Evolutionary conservation across 1,140 invertebrate genomes (phyloP).

Genomic region (Hypothenemus hampei): DNA sequence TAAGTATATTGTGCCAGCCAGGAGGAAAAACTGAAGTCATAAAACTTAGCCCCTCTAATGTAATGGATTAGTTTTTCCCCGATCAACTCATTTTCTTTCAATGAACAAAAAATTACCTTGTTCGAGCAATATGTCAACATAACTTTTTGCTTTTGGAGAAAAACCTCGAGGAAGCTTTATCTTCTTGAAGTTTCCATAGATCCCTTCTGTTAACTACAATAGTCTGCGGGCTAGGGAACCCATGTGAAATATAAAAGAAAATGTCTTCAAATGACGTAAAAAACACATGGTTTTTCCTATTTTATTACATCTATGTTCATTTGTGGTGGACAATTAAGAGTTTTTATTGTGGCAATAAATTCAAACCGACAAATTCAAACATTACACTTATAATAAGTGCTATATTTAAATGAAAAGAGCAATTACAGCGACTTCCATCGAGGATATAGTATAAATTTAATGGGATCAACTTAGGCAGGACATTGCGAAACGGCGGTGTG

Average conservation of each 20-base stretch:
- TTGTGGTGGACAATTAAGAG: too few species aligned
- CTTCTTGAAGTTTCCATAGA: slow-evolving; percentile 20
- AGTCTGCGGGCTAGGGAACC: slow-evolving; percentile 10
- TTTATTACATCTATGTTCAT: too few species aligned
- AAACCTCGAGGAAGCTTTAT: slow-evolving; percentile 12
- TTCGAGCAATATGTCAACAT: slow-evolving; percentile 17
- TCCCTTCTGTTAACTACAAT: slow-evolving; percentile 9
- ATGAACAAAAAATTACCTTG: slow-evolving; percentile 10
- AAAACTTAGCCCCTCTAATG: too few species aligned
- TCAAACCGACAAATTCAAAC: too few species aligned
- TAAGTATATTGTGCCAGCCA: too few species aligned
- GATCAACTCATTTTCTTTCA: too few species aligned
- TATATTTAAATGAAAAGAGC: slow-evolving; percentile 8
- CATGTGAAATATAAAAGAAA: slow-evolving; percentile 19
- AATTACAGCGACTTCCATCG: slow-evolving; percentile 1
- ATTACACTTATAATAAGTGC: background rate
- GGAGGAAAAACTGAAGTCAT: too few species aligned
- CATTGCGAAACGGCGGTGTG: background rate
- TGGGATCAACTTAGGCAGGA: slow-evolving; percentile 4
- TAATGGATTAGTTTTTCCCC: too few species aligned
- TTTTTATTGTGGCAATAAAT: too few species aligned
- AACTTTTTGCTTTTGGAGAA: slow-evolving; percentile 9
- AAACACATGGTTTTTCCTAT: too few species aligned
- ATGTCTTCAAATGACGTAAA: too few species aligned
- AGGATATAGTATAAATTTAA: slow-evolving; percentile 9